A percentile compares a stretch with the other conserved stretches of the same genome.
phyloP scores from a whole-genome alignment of 2,888 invertebrate genomes.

The Agelastica alni region DNA sequence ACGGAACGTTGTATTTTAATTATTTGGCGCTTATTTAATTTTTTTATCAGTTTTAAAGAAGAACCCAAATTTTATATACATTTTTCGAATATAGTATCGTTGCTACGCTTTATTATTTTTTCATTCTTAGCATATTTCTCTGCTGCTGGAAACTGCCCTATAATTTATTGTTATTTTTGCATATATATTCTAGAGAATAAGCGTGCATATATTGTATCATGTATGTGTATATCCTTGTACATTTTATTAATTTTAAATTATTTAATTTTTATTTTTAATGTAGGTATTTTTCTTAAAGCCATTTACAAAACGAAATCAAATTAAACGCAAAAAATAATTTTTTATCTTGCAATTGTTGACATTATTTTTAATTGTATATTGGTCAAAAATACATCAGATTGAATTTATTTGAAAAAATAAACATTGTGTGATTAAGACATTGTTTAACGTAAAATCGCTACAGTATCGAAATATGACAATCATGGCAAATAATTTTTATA shows the following conservation, averaged over 20 bases:
- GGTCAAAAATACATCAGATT: conserved; percentile 35
- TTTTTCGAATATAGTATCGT: too few relatives aligned
- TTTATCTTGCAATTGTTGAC: conserved; percentile 42
- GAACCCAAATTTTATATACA: too few relatives aligned
- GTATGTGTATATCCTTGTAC: conserved; percentile 56
- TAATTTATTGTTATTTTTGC: conserved; percentile 57
- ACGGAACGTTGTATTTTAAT: too few relatives aligned
- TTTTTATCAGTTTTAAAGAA: too few relatives aligned
- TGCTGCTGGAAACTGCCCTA: conserved; percentile 22
- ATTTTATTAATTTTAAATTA: conserved; percentile 57
- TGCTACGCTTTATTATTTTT: too few relatives aligned
- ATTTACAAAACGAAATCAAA: conserved; percentile 43
- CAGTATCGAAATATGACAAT: too few relatives aligned
- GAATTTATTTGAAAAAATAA: conserved; percentile 28
- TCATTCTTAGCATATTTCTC: too few relatives aligned
- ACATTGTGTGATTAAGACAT: conserved; percentile 21
- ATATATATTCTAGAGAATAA: conserved; percentile 48
- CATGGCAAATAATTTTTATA: conserved; percentile 20
- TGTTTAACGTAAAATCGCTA: conserved; percentile 20
- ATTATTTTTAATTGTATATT: conserved; percentile 31
- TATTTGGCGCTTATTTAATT: too few relatives aligned
- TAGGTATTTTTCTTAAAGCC: conserved; percentile 34
- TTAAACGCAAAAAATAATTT: conserved; percentile 41
- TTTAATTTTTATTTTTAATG: conserved; percentile 47
- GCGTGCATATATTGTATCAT: conserved; percentile 49